Conservation (phyloP, 2,888 invertebrate genomes). For the Trissolcus japonicus region DNA sequence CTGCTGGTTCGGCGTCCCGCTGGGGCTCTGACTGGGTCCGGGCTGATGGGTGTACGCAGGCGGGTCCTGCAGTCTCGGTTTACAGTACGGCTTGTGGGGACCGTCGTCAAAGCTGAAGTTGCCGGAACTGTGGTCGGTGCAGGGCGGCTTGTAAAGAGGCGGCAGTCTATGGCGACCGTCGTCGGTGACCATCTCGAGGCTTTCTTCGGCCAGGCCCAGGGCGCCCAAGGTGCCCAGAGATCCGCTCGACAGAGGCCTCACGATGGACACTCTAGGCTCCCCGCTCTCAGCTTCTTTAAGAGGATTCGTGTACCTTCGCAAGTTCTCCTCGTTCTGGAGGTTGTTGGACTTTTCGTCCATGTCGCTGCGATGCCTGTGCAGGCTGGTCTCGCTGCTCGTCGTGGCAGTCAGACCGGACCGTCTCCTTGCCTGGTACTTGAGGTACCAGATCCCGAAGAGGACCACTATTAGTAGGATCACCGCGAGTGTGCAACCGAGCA, state of each 20-base stretch:
- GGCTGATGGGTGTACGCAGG: conserved; percentile 68
- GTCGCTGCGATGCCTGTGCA: conserved; percentile 82
- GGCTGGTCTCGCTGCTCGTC: conserved; percentile 73
- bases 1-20: conserved; percentile 67
- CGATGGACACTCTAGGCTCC: conserved; percentile 78
- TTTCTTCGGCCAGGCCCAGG: conserved; percentile 78
- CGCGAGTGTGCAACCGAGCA: conserved; percentile 69
- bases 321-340: conserved; percentile 92
- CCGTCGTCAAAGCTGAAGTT: conserved; percentile 76
- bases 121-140: conserved; percentile 88
- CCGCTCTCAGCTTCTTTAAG: conserved; percentile 81
- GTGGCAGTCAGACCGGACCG: conserved; percentile 72
- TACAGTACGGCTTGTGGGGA: conserved; percentile 73
- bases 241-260: conserved; percentile 76
- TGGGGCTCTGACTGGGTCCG: conserved; percentile 69
- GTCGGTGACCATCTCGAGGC: conserved; percentile 81
- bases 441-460: conserved; percentile 71
- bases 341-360: conserved; percentile 91
- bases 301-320: conserved; percentile 89
- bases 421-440: conserved; percentile 57
- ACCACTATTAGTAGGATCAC: conserved; percentile 67
- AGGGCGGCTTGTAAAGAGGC: conserved; percentile 88
- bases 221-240: conserved; percentile 76
- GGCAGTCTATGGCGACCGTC: conserved; percentile 78
- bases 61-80: conserved; percentile 72